These are phyloP conservation scores for Morone saxatilis DNA, from an alignment of 2,113 vertebrate species.

Conservation along the genomic window DNA sequence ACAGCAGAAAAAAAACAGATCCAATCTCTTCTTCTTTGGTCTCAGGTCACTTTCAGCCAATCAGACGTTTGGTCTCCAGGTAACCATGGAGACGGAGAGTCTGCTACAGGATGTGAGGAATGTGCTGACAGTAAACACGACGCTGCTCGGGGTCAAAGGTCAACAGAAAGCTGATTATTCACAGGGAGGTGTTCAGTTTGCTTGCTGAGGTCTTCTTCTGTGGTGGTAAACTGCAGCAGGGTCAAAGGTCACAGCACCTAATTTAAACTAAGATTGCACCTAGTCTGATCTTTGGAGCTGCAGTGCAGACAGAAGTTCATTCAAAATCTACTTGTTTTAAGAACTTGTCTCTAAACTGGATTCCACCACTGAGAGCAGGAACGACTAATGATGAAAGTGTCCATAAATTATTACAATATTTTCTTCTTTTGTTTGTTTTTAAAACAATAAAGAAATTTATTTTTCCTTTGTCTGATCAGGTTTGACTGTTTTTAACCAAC, in stretches of 20 bases:
- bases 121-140: constrained; percentile 9
- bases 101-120: not conserved
- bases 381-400: too few relatives aligned
- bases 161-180: not conserved
- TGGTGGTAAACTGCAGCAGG: not conserved
- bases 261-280: not conserved
- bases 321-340: too few relatives aligned
- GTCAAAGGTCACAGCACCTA: constrained; percentile 6
- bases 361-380: too few relatives aligned
- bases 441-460: too few relatives aligned
- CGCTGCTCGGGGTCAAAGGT: constrained; percentile 6
- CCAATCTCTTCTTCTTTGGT: not conserved
- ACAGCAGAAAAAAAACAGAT: not conserved
- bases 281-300: too few relatives aligned
- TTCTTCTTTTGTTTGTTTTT: too few relatives aligned
- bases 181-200: not conserved
- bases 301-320: too few relatives aligned
- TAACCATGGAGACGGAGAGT: constrained; percentile 4
- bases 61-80: not conserved
- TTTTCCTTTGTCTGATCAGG: too few relatives aligned
- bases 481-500: too few relatives aligned
- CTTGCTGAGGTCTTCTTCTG: not conserved
- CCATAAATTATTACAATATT: too few relatives aligned
- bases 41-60: not conserved
- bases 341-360: too few relatives aligned